Evolutionary conservation across 1,140 invertebrate species (phyloP).

Genomic region (Schmidtea mediterranea): DNA sequence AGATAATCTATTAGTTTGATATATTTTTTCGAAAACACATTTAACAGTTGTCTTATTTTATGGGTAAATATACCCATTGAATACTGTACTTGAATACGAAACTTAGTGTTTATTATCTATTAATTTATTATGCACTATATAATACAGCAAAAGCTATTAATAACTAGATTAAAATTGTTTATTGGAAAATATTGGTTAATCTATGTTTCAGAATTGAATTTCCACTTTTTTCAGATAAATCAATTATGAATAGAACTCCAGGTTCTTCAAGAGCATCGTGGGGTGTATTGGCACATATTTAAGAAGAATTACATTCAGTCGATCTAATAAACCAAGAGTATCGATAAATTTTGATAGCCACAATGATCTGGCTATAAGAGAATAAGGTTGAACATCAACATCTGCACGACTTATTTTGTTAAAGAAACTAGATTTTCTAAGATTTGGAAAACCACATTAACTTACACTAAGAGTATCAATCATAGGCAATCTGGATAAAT

Average conservation of each 20-base stretch:
- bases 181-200: too few species aligned
- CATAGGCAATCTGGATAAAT: constrained; percentile 81
- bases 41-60: too few species aligned
- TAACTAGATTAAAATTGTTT: too few species aligned
- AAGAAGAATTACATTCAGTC: too few species aligned
- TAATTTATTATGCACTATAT: too few species aligned
- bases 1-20: too few species aligned
- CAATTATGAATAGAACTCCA: constrained; percentile 71
- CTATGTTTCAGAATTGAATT: constrained; percentile 72
- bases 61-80: too few species aligned
- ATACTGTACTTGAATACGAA: too few species aligned
- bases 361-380: constrained; percentile 97
- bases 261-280: constrained; percentile 72
- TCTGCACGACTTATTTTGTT: constrained; percentile 97
- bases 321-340: constrained; percentile 90
- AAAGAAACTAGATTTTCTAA: constrained; percentile 97
- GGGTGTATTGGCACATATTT: too few species aligned
- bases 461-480: constrained; percentile 91
- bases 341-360: constrained; percentile 91
- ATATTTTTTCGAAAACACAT: too few species aligned
- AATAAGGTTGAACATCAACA: constrained; percentile 96
- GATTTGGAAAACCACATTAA: constrained; percentile 94
- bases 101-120: too few species aligned
- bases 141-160: too few species aligned
- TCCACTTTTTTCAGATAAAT: constrained; percentile 83